Conservation (phyloP, 2,888 invertebrate species). For the Agriopis leucophaearia region DNA sequence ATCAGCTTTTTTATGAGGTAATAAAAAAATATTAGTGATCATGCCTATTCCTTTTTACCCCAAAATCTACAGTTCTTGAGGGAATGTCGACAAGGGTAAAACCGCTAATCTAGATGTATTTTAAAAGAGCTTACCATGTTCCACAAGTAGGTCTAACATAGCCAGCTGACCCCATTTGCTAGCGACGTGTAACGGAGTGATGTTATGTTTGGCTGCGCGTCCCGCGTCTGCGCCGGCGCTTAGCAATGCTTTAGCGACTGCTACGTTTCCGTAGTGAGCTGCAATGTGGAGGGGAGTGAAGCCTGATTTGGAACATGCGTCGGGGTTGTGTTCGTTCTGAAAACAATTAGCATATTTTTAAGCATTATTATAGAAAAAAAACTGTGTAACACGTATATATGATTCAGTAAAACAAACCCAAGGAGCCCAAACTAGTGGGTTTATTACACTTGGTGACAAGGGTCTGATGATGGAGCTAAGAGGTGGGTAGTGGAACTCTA, state of each 20-base stretch:
- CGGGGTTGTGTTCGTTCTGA: constrained; percentile 97
- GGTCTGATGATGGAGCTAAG: no score
- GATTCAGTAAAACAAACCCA: no score
- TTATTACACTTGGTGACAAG: no score
- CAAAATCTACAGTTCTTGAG: no score
- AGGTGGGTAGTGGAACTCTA: no score
- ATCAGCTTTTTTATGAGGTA: no score
- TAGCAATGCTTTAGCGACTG: constrained; percentile 95
- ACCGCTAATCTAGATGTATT: no score
- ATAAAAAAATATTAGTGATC: no score
- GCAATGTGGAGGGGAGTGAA: constrained; percentile 99
- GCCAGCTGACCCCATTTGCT: constrained; percentile 99
- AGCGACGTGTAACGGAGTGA: constrained; percentile 99
- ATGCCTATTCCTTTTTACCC: no score
- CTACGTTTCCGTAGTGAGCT: constrained; percentile 99
- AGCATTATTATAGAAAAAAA: neutral
- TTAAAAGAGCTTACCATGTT: constrained; percentile 82
- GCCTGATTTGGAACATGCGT: constrained; percentile 98
- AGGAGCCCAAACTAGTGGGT: no score
- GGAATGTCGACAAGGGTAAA: no score
- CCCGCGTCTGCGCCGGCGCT: constrained; percentile 98
- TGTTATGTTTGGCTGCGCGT: constrained; percentile 98
- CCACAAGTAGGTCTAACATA: constrained; percentile 95
- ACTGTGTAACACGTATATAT: no score
- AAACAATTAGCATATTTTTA: constrained; percentile 31